Percentiles rank a stretch among this genome's conserved stretches.
phyloP scores from a whole-genome alignment of 1,140 invertebrate genomes.

The Nasonia giraulti region DNA sequence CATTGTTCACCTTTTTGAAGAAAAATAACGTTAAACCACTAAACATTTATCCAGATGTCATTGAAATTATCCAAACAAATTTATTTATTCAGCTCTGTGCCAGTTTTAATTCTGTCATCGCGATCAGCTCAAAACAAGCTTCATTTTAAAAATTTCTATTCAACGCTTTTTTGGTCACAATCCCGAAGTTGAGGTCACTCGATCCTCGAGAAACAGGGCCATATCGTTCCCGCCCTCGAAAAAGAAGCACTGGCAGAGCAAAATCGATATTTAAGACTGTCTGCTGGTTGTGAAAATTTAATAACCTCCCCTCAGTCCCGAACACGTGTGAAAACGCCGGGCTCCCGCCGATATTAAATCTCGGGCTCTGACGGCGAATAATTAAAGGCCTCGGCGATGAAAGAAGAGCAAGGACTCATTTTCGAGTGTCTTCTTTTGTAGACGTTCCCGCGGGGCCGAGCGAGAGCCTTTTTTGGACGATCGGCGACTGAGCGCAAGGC shows the following conservation, averaged over 20 bases:
- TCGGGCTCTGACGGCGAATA: constrained; percentile 58
- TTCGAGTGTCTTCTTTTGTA: background rate
- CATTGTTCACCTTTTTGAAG: too few relatives aligned
- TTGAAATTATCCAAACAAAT: too few relatives aligned
- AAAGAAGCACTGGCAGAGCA: background rate
- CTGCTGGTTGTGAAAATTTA: constrained; percentile 68
- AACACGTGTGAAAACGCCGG: constrained; percentile 66
- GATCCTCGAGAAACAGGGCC: background rate
- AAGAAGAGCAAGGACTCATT: background rate
- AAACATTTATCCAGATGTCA: too few relatives aligned
- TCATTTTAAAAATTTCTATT: too few relatives aligned
- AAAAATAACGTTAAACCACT: too few relatives aligned
- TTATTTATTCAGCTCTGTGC: too few relatives aligned
- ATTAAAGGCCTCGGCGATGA: constrained; percentile 63
- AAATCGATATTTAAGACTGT: constrained; percentile 67
- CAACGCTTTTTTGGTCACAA: background rate
- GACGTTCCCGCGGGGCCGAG: background rate
- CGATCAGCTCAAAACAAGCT: too few relatives aligned
- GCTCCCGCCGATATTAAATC: constrained; percentile 67
- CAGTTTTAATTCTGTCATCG: too few relatives aligned
- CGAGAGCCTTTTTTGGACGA: background rate
- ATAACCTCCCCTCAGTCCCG: constrained; percentile 59
- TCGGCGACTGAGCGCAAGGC: background rate
- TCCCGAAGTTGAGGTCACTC: background rate
- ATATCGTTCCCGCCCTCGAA: background rate